Conservation (phyloP, 2,888 invertebrate genomes). For the Tortricodes alternella region DNA sequence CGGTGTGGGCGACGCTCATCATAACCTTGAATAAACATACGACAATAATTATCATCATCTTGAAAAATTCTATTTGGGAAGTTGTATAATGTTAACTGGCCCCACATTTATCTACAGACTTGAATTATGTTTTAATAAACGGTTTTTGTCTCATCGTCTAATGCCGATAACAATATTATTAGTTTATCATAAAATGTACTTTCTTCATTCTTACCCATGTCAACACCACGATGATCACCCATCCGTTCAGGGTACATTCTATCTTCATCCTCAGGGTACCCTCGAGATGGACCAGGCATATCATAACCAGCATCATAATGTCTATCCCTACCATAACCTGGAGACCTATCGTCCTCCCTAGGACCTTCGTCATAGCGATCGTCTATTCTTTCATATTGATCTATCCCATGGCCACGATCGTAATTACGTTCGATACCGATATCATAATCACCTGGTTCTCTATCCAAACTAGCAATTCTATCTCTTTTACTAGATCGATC, state of each 20-base stretch:
- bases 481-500: conserved; percentile 79
- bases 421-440: conserved; percentile 71
- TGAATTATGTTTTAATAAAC: too few species aligned
- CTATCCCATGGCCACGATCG: conserved; percentile 74
- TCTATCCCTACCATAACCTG: conserved; percentile 71
- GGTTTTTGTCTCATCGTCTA: too few species aligned
- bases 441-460: conserved; percentile 77
- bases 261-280: conserved; percentile 80
- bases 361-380: conserved; percentile 74
- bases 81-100: too few species aligned
- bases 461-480: conserved; percentile 71
- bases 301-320: conserved; percentile 77
- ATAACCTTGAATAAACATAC: conserved; percentile 54
- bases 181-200: too few species aligned
- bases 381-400: conserved; percentile 75
- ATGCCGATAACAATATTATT: too few species aligned
- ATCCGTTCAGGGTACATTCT: conserved; percentile 77
- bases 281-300: conserved; percentile 71
- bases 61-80: background rate
- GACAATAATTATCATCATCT: background rate
- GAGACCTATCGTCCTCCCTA: conserved; percentile 73
- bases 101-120: too few species aligned
- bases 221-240: conserved; percentile 70
- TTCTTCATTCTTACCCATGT: conserved; percentile 67
- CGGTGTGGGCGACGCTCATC: conserved; percentile 78